These are phyloP conservation scores for Bolborhynchus lineola DNA, from an alignment of 2,113 vertebrate species.

Conservation along the genomic window DNA sequence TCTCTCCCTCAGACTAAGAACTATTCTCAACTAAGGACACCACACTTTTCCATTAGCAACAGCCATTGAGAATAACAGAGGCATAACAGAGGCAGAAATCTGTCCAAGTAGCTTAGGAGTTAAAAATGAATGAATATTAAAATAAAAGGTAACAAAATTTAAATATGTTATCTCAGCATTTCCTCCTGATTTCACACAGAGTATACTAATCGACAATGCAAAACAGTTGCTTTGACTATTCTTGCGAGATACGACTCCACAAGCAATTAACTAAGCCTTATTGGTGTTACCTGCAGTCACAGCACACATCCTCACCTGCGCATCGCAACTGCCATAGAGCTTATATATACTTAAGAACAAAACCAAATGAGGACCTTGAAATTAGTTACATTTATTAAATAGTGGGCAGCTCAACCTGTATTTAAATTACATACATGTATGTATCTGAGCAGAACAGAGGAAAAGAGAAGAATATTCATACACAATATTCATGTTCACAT, in stretches of 20 bases:
- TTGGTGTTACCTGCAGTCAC: neutral
- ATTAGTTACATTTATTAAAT: neutral
- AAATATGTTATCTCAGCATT: neutral
- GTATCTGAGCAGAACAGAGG: neutral
- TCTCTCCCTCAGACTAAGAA: neutral
- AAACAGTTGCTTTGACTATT: neutral
- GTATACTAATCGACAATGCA: neutral
- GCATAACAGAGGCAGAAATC: neutral
- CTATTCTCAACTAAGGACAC: neutral
- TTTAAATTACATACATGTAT: neutral
- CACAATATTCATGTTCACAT: neutral
- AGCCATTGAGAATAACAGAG: neutral
- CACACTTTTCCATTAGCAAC: neutral
- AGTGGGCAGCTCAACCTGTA: neutral
- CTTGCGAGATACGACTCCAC: fast-evolving
- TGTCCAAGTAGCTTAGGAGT: neutral
- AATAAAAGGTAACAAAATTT: neutral
- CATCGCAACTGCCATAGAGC: neutral
- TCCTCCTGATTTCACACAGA: neutral
- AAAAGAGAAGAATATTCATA: neutral
- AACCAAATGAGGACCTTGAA: neutral
- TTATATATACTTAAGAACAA: neutral
- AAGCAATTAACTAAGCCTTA: neutral
- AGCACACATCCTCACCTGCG: neutral
- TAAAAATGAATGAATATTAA: neutral